Evolutionary conservation across 2,797 vertebrate genomes (phyloP).

Genomic region (Triplophysa yarkandensis): DNA sequence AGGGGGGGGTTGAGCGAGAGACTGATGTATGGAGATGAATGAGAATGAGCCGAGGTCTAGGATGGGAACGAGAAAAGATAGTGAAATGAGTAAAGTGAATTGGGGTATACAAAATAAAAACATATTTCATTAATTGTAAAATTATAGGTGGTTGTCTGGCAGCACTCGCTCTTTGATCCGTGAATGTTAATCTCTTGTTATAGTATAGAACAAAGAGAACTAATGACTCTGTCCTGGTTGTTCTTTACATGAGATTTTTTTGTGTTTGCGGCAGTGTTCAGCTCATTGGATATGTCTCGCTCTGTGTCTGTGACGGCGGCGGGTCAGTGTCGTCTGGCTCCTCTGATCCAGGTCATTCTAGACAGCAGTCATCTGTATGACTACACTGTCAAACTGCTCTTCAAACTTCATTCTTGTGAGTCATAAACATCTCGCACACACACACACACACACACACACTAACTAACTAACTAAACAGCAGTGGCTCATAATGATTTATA

Average conservation of each 20-base stretch:
- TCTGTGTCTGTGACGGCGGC: constrained; percentile 92
- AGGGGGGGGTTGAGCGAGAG: constrained; percentile 2
- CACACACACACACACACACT: neutral
- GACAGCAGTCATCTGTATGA: constrained; percentile 97
- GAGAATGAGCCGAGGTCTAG: constrained; percentile 33
- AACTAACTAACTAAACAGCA: no score
- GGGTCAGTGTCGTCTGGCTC: constrained; percentile 95
- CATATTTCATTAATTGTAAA: no score
- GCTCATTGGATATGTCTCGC: constrained; percentile 94
- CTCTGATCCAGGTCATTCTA: constrained; percentile 94
- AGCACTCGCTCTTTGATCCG: no score
- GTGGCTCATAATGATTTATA: no score
- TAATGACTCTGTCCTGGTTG: neutral
- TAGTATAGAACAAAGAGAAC: neutral
- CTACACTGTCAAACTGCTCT: constrained; percentile 96
- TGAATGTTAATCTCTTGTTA: no score
- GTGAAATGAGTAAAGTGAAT: neutral
- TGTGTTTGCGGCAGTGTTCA: constrained; percentile 84
- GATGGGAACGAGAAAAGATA: constrained; percentile 6
- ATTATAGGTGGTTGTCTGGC: no score
- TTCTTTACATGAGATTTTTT: neutral
- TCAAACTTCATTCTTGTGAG: constrained; percentile 98
- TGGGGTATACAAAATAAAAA: neutral
- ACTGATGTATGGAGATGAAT: constrained; percentile 42
- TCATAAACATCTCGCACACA: constrained; percentile 47